phyloP scores from a whole-genome alignment of 2,797 vertebrate species.

The Alcedo quadribrachys region DNA sequence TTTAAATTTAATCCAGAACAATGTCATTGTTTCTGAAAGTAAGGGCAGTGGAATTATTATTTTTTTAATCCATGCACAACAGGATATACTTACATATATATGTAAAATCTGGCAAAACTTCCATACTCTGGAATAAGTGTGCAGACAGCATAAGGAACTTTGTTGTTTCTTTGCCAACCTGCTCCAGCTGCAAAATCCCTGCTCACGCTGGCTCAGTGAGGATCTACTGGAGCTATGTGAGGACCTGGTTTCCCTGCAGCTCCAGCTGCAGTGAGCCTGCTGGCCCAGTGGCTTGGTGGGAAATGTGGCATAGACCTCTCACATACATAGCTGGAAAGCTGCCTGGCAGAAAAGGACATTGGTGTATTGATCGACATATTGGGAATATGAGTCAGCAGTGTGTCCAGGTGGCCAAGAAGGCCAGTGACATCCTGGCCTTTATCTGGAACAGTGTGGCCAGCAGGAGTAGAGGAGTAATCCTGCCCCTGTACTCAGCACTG shows the following conservation, averaged over 20 bases:
- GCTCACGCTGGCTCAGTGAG: not conserved
- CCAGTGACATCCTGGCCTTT: too few relatives aligned
- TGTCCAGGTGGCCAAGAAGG: too few relatives aligned
- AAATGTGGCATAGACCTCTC: rapidly evolving
- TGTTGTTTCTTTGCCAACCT: not conserved
- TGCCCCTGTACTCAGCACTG: too few relatives aligned
- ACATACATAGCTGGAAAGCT: too few relatives aligned
- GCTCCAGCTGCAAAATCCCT: not conserved
- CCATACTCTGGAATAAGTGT: not conserved
- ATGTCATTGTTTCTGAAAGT: not conserved
- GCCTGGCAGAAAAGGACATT: too few relatives aligned
- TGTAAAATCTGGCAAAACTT: not conserved
- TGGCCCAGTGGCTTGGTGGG: rapidly evolving
- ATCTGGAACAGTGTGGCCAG: too few relatives aligned
- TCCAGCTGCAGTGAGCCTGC: not conserved
- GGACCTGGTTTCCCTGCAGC: not conserved
- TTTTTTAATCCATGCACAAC: not conserved
- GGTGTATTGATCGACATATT: too few relatives aligned
- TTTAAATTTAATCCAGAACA: not conserved
- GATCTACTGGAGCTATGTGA: not conserved
- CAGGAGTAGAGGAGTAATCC: too few relatives aligned
- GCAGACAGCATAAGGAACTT: not conserved
- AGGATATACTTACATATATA: too few relatives aligned
- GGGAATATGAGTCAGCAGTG: too few relatives aligned
- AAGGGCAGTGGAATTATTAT: not conserved